These are phyloP conservation scores for Trogon surrucura DNA, from an alignment of 2,113 vertebrate genomes.

Conservation along the genomic window DNA sequence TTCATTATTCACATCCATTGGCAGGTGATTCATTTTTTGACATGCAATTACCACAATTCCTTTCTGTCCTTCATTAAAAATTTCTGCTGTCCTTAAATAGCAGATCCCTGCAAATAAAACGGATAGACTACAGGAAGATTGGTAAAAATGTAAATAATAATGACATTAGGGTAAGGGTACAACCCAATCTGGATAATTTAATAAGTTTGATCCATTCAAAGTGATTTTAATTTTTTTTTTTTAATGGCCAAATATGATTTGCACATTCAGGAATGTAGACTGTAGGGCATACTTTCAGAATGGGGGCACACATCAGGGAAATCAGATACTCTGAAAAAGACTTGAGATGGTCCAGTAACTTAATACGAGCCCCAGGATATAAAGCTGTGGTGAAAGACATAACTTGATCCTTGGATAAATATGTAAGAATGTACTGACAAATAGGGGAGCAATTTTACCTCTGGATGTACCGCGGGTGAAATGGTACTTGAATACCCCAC, in stretches of 20 bases:
- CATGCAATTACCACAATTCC: not conserved
- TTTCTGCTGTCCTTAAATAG: not conserved
- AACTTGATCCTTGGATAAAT: not conserved
- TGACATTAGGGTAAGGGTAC: accelerated
- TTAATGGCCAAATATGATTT: not conserved
- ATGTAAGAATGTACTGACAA: not conserved
- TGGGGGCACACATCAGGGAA: not conserved
- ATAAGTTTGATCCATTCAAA: not conserved
- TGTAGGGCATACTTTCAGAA: not conserved
- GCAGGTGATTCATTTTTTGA: not conserved
- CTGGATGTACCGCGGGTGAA: not conserved
- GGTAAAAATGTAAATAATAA: not conserved
- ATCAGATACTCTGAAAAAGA: not conserved
- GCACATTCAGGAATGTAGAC: not conserved
- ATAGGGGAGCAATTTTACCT: not conserved
- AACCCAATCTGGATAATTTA: not conserved
- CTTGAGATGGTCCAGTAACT: not conserved
- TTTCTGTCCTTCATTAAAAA: not conserved
- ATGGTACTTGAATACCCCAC: not conserved
- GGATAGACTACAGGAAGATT: not conserved
- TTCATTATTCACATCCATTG: not conserved
- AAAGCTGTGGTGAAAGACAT: not conserved
- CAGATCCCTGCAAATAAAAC: not conserved
- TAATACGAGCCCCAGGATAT: not conserved
- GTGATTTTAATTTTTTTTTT: not conserved